These are phyloP conservation scores for Siniperca obscura DNA, from an alignment of 2,797 vertebrate genomes.

Conservation along the genomic window DNA sequence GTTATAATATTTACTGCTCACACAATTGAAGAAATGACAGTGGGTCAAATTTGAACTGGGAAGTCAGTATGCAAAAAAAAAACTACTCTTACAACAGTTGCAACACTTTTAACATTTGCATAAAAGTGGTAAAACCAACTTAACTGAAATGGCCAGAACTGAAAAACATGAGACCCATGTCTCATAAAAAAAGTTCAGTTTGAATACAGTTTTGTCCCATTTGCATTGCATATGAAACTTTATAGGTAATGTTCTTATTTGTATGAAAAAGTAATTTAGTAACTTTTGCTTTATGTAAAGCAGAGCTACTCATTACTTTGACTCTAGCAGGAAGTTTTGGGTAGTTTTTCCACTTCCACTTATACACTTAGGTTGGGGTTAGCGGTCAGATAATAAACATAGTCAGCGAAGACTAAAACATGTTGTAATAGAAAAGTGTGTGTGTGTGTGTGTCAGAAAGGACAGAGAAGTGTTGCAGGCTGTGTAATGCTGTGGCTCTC, in stretches of 20 bases:
- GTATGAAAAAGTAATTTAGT: background rate
- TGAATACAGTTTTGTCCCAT: background rate
- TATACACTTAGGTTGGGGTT: background rate
- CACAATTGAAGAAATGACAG: background rate
- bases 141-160: no score
- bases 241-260: no score
- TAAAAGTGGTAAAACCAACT: background rate
- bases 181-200: background rate
- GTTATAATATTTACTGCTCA: background rate
- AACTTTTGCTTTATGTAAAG: background rate
- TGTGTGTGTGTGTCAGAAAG: constrained; percentile 25
- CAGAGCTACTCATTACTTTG: background rate
- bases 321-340: background rate
- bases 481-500: constrained; percentile 34
- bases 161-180: background rate
- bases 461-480: constrained; percentile 49
- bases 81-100: background rate
- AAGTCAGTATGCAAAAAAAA: background rate
- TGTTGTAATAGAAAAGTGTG: background rate
- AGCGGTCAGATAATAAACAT: background rate
- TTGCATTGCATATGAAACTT: background rate
- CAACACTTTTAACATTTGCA: background rate
- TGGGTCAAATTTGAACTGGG: background rate
- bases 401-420: background rate
- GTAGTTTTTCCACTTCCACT: background rate